Conservation (phyloP, 2,888 invertebrate species). For the Leptopilina drosophilae region DNA sequence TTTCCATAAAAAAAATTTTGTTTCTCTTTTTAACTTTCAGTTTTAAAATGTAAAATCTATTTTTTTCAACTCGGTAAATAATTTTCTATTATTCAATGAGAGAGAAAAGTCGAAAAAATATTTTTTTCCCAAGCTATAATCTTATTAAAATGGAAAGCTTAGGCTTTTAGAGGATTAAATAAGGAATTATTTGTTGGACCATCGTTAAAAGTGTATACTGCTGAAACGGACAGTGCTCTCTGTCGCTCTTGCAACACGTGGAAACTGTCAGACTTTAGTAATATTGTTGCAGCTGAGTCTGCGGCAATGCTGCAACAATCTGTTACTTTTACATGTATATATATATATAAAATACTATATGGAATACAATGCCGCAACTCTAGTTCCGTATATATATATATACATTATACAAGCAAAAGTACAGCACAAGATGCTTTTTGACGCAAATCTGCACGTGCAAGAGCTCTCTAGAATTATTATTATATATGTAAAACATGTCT, state of each 20-base stretch:
- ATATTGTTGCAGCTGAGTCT: conserved; percentile 63
- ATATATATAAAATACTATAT: neutral
- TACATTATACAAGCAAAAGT: neutral
- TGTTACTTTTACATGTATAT: conserved; percentile 27
- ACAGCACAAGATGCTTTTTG: conserved; percentile 43
- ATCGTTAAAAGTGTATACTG: conserved; percentile 32
- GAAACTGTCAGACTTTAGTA: conserved; percentile 61
- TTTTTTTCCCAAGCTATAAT: no score
- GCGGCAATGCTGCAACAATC: conserved; percentile 58
- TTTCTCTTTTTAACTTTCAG: no score
- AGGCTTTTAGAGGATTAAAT: neutral
- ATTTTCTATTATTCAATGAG: no score
- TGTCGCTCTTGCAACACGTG: conserved; percentile 64
- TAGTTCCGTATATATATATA: conserved; percentile 43
- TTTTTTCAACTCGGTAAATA: no score
- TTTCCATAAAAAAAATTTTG: no score
- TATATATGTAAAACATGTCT: neutral
- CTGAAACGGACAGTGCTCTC: conserved; percentile 50
- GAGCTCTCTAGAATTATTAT: conserved; percentile 33
- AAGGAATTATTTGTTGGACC: neutral
- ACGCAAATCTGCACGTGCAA: conserved; percentile 48
- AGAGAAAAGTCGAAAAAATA: no score
- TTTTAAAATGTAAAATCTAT: no score
- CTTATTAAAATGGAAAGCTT: no score
- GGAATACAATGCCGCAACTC: conserved; percentile 60